Conservation (phyloP, 1,140 invertebrate species). For the Zaprionus nigranus region DNA sequence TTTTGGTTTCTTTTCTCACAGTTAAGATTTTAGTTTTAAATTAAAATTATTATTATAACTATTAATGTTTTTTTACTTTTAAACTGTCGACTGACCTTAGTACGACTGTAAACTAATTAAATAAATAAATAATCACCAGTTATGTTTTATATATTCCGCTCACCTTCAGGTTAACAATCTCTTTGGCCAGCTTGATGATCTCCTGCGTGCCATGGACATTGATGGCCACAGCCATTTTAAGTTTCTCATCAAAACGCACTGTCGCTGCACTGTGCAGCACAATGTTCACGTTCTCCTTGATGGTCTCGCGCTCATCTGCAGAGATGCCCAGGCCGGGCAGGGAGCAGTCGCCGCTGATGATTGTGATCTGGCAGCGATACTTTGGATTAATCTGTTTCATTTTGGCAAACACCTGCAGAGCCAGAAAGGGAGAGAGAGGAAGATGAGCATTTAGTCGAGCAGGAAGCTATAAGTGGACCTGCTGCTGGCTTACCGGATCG, state of each 20-base stretch:
- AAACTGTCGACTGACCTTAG: too few species aligned
- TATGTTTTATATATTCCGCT: not conserved
- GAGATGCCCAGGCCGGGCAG: slow-evolving; percentile 89
- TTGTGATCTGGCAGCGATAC: slow-evolving; percentile 87
- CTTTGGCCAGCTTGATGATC: slow-evolving; percentile 87
- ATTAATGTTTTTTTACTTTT: too few species aligned
- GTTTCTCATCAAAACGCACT: slow-evolving; percentile 93
- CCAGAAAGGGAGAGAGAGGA: not conserved
- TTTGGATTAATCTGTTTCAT: slow-evolving; percentile 86
- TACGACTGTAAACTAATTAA: too few species aligned
- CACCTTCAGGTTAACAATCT: slow-evolving; percentile 86
- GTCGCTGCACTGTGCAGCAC: slow-evolving; percentile 96
- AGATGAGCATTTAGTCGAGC: slow-evolving; percentile 5
- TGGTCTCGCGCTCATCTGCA: slow-evolving; percentile 85
- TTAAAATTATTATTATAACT: too few species aligned
- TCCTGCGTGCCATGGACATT: slow-evolving; percentile 88
- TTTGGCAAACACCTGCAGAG: slow-evolving; percentile 85
- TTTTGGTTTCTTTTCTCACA: too few species aligned
- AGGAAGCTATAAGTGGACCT: not conserved
- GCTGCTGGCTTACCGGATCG: slow-evolving; percentile 85
- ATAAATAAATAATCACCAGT: too few species aligned
- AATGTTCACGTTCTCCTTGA: slow-evolving; percentile 86
- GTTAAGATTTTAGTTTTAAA: too few species aligned
- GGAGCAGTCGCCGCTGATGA: slow-evolving; percentile 87
- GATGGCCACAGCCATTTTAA: slow-evolving; percentile 88